Conservation (phyloP, 2,113 vertebrate species). For the Pagrus major region DNA sequence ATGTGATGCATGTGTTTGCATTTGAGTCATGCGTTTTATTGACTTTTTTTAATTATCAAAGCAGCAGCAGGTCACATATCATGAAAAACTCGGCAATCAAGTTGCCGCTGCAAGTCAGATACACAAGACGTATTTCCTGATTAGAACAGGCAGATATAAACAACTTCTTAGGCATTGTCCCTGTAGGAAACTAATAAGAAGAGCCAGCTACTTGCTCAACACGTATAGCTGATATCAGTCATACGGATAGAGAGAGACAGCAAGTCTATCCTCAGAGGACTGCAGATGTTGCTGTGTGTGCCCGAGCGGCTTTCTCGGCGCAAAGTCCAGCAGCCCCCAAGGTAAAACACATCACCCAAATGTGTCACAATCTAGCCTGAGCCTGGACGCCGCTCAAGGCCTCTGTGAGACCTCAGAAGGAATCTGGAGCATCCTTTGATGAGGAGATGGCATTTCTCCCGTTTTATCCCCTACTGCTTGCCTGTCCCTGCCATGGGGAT, state of each 20-base stretch:
- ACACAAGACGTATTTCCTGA: slow-evolving; percentile 50
- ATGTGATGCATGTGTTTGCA: slow-evolving; percentile 27
- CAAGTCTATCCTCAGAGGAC: slow-evolving; percentile 32
- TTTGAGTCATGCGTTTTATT: slow-evolving; percentile 5
- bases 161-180: slow-evolving; percentile 40
- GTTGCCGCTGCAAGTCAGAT: slow-evolving; percentile 37
- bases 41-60: slow-evolving; percentile 34
- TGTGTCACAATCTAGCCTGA: slow-evolving; percentile 67
- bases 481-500: slow-evolving; percentile 35
- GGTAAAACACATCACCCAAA: slow-evolving; percentile 74
- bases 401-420: slow-evolving; percentile 61
- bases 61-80: slow-evolving; percentile 22
- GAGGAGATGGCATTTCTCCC: slow-evolving; percentile 61
- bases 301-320: slow-evolving; percentile 39
- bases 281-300: slow-evolving; percentile 41
- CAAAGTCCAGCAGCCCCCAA: slow-evolving; percentile 63
- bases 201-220: slow-evolving; percentile 50
- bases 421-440: slow-evolving; percentile 70
- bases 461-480: slow-evolving; percentile 33
- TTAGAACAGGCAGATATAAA: slow-evolving; percentile 37
- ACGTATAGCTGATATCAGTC: slow-evolving; percentile 29
- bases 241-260: slow-evolving; percentile 43
- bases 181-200: slow-evolving; percentile 37
- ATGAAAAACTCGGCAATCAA: slow-evolving; percentile 36
- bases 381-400: slow-evolving; percentile 50